These are phyloP conservation scores for Parnassius orleans DNA, from an alignment of 2,888 invertebrate species.

Conservation along the genomic window DNA sequence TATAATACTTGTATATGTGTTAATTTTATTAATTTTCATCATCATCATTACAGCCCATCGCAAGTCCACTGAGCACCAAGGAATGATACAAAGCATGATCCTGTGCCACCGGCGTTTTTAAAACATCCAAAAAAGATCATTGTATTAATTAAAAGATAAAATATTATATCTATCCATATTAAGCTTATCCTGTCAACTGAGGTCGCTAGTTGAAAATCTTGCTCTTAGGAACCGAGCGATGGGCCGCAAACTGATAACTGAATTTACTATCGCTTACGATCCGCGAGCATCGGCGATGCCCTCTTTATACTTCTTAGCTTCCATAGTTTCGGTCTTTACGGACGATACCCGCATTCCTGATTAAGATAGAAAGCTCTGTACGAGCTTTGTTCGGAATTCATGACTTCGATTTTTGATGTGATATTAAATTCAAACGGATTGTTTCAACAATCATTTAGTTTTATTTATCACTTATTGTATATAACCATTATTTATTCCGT, in stretches of 20 bases:
- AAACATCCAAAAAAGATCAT: no score
- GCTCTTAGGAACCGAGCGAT: conserved; percentile 36
- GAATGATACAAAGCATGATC: no score
- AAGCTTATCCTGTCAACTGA: conserved; percentile 47
- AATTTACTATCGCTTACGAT: conserved; percentile 56
- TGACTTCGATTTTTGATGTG: conserved; percentile 1
- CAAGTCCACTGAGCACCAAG: no score
- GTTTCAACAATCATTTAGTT: not conserved
- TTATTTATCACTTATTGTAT: no score
- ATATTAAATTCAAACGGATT: not conserved
- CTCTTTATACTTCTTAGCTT: conserved; percentile 26
- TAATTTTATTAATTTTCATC: no score
- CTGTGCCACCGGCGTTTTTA: no score
- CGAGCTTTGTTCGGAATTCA: conserved; percentile 2
- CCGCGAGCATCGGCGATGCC: conserved; percentile 39
- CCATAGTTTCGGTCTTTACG: conserved; percentile 18
- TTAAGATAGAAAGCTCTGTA: conserved; percentile 10
- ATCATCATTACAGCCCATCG: no score
- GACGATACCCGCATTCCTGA: conserved; percentile 23
- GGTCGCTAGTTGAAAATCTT: conserved; percentile 66
- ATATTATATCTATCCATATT: conserved; percentile 18
- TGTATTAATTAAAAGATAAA: not conserved
- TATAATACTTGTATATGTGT: no score
- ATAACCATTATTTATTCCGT: no score
- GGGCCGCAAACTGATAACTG: conserved; percentile 48